Base-by-base conservation (phyloP, 2,888 invertebrate genomes). In the Amphipoea lucens region DNA sequence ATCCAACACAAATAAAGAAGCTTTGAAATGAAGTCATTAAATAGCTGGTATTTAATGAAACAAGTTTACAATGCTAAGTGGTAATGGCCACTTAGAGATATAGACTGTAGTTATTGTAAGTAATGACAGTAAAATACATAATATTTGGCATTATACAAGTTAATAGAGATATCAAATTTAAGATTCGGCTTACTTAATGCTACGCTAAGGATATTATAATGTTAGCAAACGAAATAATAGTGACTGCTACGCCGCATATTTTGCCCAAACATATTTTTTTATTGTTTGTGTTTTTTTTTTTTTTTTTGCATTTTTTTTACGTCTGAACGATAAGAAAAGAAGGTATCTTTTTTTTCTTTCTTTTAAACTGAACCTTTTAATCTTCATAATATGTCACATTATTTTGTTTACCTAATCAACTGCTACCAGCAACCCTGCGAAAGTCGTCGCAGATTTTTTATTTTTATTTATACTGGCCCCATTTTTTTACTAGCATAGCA, bases 171-270 rank as follows among this genome's bases (percentile, higher is more conserved):
- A 62, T 54, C n/a, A 48, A 23, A 4, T 45, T 71, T 45, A 57
- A 29, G 45, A 65, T 40, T 57, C 23, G 14, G 17, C 29, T 3
- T 57, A 79, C 63, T 40, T 48, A 63, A 70, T 70, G 71, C 78
- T 76, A 42, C 4, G 29, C 63, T 74, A 17, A 7, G 0, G n/a
- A 71, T n/a, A 23, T 40, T 40, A n/a, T 40, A 69, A 36, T 12
- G 29, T 14, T 23, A 70, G 4, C 7, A 51, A 23, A 54, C 14
- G 23, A 36, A 23, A 36, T 48, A 20, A 29, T 14, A 3, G 29
- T 29, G 12, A 0, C 11, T 29, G 20, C 6, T 45, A 7, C 23
- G 4, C 57, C 23, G 9, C 57, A 57, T 23, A 57, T n/a, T n/a
- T 57, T 11, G 7, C 20, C 20, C 1, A 6, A 54, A 20, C 20